These are phyloP conservation scores for Irena cyanogastra DNA, from an alignment of 2,113 vertebrate genomes.

Conservation along the genomic window DNA sequence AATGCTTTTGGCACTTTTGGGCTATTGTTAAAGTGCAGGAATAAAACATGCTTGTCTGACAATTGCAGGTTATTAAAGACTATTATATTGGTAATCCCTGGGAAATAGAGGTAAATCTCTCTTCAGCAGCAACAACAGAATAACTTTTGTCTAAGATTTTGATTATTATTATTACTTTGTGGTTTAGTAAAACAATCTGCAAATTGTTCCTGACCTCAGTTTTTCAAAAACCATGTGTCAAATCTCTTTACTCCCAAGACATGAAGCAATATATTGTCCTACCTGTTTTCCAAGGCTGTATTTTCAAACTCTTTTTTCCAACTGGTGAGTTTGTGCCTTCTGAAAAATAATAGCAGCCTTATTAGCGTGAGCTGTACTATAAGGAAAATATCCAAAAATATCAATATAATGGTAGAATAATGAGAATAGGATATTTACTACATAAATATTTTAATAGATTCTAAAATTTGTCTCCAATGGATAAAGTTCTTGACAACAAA, in stretches of 20 bases:
- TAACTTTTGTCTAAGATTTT: conserved; percentile 32
- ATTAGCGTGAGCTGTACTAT: neutral
- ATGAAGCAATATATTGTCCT: neutral
- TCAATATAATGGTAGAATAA: neutral
- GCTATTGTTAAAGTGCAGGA: conserved; percentile 26
- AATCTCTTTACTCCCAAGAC: neutral
- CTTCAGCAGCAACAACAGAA: neutral
- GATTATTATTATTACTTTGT: conserved; percentile 39
- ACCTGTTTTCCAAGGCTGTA: neutral
- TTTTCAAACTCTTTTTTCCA: neutral
- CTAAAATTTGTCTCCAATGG: neutral
- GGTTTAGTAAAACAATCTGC: conserved; percentile 31
- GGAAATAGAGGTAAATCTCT: conserved; percentile 30
- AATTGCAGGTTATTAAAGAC: conserved; percentile 53
- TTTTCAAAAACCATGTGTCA: conserved; percentile 5
- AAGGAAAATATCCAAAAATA: neutral
- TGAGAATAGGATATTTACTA: neutral
- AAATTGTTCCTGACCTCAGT: conserved; percentile 40
- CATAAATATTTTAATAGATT: neutral
- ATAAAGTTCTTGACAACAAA: neutral
- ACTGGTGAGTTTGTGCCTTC: neutral
- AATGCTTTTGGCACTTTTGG: conserved; percentile 30
- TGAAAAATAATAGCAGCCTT: neutral
- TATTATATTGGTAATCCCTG: conserved; percentile 44
- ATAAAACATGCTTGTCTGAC: conserved; percentile 22